Base-by-base conservation (phyloP, 2,888 invertebrate species). In the Trichopoda pennipes region DNA sequence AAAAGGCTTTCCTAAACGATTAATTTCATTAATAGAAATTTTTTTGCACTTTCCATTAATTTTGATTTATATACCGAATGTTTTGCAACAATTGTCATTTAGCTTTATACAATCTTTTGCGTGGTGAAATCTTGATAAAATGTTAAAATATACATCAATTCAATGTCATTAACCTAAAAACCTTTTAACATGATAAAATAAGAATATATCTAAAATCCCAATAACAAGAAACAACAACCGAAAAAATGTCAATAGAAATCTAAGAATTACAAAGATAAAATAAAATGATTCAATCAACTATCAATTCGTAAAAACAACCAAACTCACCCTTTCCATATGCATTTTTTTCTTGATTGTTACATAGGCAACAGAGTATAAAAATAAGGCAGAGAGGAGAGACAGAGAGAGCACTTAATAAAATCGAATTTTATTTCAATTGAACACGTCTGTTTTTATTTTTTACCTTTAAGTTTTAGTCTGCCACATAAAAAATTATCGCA, bases 391-490 rank as follows among this genome's bases (percentile, higher is more conserved):
- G 17, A 32, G 73, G n/a, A n/a, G n/a, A n/a, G n/a, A n/a, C n/a
- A 86, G 19, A 28, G 17, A 32, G 73, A 74, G 87, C 90, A 89
- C 90, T 90, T 88, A 89, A 90, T 90, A 87, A 89, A 89, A 89
- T 89, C 90, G 89, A 89, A 88, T 88, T 88, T 86, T 81, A 86
- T 86, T 87, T 88, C 88, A 86, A 88, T 86, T 87, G 86, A 85
- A 87, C 86, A 84, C 85, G 84, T 86, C 84, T 85, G 83, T 84
- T 81, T 70, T 74, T 58, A 74, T 58, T 81, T 58, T 81, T 61
- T 49, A 60, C 66, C 75, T 75, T 75, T 58, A 58, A 68, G 32
- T 56, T 64, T 42, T 28, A 28, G 28, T 28, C 28, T 28, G 4
- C 28, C 1, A 28, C 3, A 28, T 28, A 28, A 28, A 28, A 28